Base-by-base conservation (phyloP, 53 echinoderm and acorn worm species). In the Zoroaster sp. region DNA sequence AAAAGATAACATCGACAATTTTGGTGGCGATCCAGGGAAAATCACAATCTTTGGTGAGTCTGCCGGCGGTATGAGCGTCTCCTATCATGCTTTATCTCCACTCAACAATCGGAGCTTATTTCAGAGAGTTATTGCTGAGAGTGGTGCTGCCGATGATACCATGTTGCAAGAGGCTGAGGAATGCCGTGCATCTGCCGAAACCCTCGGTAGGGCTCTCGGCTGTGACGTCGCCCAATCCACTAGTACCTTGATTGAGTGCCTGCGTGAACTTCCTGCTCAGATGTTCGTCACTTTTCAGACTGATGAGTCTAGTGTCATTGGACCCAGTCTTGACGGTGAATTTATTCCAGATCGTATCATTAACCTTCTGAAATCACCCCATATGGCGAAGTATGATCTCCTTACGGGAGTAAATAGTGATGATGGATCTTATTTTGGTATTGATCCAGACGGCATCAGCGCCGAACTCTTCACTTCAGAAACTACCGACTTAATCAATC, bases 41-140 rank as follows among this genome's bases (percentile, higher is more conserved):
- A 93, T 95, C 37, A 95, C 95, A 5, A 71, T 94, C 54, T 88
- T 95, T 37, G 91, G 91, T 38, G 76, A 88, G 68, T 89, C 73
- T n/a, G 74, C 83, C n/a, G 83, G 86, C 5, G 89, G 39, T 4
- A 69, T 41, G 2, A 81, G 81, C n/a, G 72, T 82, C 3, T 37
- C 73, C 1, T 15, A n/a, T 15, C 85, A 85, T 28, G 35, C 25
- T 0, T 12, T 68, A 25, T 74, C 83, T 11, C 90, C 90, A 10
- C 14, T 73, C 7, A 89, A 81, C 33, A 20, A 53, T 55, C 52
- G 39, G 7, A 54, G 38, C 7, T 40, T 81, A 4, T 89, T 89
- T 32, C 90, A 89, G 28, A 41, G 82, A 17, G 82, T 35, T 3
- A 89, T 89, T 30, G 9, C 30, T 6, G 42, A 65, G 44, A 89